Evolutionary conservation across 1,140 invertebrate genomes (phyloP), one percentile per base, ranked within the genome.

Genomic region (Neodiprion fabricii): DNA sequence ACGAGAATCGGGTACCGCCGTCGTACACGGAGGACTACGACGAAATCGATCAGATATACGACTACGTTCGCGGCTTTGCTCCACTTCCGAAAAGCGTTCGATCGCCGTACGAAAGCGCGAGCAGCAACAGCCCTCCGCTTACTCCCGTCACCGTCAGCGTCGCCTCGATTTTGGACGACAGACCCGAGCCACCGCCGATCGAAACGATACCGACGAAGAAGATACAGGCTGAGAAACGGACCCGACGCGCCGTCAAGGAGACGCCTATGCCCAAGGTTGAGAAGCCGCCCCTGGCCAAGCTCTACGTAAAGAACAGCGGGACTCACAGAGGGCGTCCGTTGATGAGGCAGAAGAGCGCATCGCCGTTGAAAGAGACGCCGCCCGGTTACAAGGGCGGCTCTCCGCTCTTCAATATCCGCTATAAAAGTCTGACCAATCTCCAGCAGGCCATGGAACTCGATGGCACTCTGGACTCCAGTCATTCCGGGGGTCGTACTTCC

Each of bases 21-120:
- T 88, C 91, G 12, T 91, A 92, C 73, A 91, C 92, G 10, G 95
- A 96, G 82, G 95, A 98, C 79, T 97, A 98, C 87, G 96, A 98
- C 80, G 97, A 99, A 88, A 97, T 98, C 78, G 97, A 99, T 89
- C 96, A 98, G 87, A 97, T 99, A 75, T 99, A 99, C 85, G 96
- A 97, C 83, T 98, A 98, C 84, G 96, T 99, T 0, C 90, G 97
- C 68, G 97, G 97, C 0, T 95, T 97, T 80, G 95, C 95, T 12
- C 96, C 96, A 0, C 89, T 97, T 48, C 96, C 96, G 0, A 96
- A 96, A 84, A 94, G 91, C 81, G 91, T 95, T 47, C 91, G 93
- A 75, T 92, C 92, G 0, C 92, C 92, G 1, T 94, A 93, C 79
- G 90, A 91, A 49, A 86, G 81, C 67, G 82, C 82, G 8, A 71